Conservation (phyloP, 2,113 vertebrate species). For the Okapia johnstoni region DNA sequence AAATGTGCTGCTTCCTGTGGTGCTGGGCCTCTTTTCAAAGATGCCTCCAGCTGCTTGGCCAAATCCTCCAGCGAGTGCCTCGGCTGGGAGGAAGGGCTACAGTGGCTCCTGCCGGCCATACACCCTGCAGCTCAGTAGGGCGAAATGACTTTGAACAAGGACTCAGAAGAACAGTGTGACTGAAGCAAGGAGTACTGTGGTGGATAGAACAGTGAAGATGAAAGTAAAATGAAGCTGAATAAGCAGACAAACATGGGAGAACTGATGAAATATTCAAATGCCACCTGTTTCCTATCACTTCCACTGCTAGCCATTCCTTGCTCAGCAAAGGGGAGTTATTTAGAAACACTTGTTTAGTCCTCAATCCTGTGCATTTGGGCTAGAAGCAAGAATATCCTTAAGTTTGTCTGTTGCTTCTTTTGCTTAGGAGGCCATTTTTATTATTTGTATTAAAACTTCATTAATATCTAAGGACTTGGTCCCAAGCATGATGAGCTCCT, state of each 20-base stretch:
- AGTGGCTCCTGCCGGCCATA: neutral
- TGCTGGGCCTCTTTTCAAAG: neutral
- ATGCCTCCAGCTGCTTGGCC: neutral
- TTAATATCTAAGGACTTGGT: neutral
- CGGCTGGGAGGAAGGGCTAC: neutral
- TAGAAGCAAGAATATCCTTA: neutral
- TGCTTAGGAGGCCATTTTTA: neutral
- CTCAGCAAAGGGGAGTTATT: neutral
- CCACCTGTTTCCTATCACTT: neutral
- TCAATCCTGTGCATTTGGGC: neutral
- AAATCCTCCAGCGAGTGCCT: neutral
- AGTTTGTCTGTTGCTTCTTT: neutral
- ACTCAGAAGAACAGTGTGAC: constrained; percentile 1
- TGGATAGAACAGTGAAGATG: neutral
- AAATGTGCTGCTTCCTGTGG: neutral
- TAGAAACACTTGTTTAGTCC: neutral
- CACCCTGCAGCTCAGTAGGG: neutral
- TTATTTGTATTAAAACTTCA: neutral
- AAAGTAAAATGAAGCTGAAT: constrained; percentile 13
- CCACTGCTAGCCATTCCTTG: neutral
- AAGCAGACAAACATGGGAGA: neutral
- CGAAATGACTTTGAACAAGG: neutral
- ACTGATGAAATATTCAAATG: constrained; percentile 25
- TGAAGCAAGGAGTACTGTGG: neutral
- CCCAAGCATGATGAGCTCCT: neutral